Base-by-base conservation (phyloP, 2,888 invertebrate species). In the Scaptodrosophila latifasciaeformis region DNA sequence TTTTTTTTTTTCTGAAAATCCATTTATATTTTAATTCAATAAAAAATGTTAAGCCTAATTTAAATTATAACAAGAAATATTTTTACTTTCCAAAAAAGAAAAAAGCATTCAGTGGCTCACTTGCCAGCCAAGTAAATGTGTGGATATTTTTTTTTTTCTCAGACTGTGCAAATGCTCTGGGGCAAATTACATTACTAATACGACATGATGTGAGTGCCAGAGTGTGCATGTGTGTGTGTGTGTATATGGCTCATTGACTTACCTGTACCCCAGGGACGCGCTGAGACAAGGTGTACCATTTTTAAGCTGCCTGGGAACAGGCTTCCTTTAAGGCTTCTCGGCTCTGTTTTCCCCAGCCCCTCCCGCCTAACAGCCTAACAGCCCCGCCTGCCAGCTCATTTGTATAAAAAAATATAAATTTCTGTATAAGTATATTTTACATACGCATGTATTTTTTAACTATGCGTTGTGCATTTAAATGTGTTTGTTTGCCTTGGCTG, bases 401-500 rank as follows among this genome's bases (percentile, higher is more conserved):
- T 40, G 44, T 42, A 6, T 12, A 30, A 1, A 19, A 15, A 15
- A 10, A 29, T 55, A 10, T 24, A n/a, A 7, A 10, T 19, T 15
- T 6, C 40, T 37, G 15, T 13, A 24, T 34, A 9, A 29, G 13
- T 45, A 31, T 43, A 15, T 42, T 30, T 10, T 57, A 17, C 44
- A 21, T 35, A n/a, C 27, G 13, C 31, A 9, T 50, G 15, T 30
- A 15, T 49, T 13, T 47, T 24, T 49, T 40, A 61, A 67, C 77
- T 76, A 72, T 76, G 62, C 61, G 77, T 58, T 77, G 77, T 62
- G 80, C 80, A 75, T 79, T 79, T 77, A 72, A 79, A 75, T 79
- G 79, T 70, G 58, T 58, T 72, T 3, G 24, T 7, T 24, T 24
- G 4, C n/a, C n/a, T n/a, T n/a, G 70, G 54, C 70, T 67, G 57